phyloP scores from a whole-genome alignment of 2,888 invertebrate species.

The Rhabditoides inermis region DNA sequence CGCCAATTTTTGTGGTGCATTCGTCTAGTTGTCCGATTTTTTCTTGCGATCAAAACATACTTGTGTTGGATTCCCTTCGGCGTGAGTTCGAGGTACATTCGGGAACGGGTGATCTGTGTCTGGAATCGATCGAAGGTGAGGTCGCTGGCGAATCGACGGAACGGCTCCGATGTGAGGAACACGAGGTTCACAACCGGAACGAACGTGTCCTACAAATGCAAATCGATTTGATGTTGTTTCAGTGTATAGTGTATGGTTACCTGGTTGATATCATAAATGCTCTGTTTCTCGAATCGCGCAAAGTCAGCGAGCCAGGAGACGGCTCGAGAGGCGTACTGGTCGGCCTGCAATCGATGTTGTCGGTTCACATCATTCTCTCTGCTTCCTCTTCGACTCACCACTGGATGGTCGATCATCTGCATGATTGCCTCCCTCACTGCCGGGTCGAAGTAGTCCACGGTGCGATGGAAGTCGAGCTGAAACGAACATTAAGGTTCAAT shows the following conservation, averaged over 20 bases:
- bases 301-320: slow-evolving; percentile 50
- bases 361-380: background rate
- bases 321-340: slow-evolving; percentile 40
- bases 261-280: slow-evolving; percentile 47
- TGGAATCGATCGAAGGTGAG: slow-evolving; percentile 41
- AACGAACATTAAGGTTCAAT: background rate
- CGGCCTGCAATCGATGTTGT: slow-evolving; percentile 27
- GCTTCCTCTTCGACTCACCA: slow-evolving; percentile 7
- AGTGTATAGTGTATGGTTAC: slow-evolving; percentile 13
- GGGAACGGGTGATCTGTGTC: slow-evolving; percentile 32
- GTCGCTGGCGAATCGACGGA: slow-evolving; percentile 40
- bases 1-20: no score
- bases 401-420: slow-evolving; percentile 23
- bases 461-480: slow-evolving; percentile 16
- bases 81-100: slow-evolving; percentile 50
- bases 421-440: slow-evolving; percentile 14
- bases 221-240: background rate
- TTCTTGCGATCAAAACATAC: slow-evolving; percentile 10
- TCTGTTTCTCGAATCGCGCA: slow-evolving; percentile 42
- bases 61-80: slow-evolving; percentile 37
- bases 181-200: slow-evolving; percentile 50
- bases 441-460: slow-evolving; percentile 25
- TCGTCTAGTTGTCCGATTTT: no score
- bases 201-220: slow-evolving; percentile 41
- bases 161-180: slow-evolving; percentile 41